Evolutionary conservation across 2,113 vertebrate species (phyloP), one percentile per base, ranked within the genome.

Genomic region (Lampris megalopsis): DNA sequence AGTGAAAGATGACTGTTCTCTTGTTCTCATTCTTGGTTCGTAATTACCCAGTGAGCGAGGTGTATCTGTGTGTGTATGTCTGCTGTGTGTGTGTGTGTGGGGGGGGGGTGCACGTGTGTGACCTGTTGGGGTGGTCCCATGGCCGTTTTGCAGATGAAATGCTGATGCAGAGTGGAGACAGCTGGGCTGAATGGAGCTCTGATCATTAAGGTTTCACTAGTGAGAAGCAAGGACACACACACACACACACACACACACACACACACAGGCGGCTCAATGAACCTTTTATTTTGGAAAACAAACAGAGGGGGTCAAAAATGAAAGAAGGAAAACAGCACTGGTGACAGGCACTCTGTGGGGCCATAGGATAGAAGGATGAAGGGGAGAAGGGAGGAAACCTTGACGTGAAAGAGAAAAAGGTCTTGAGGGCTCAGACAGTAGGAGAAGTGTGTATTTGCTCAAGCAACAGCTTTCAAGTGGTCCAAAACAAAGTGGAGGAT

Each of bases 81-180:
- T 68, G 40, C 37, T 70, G 42, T 70, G 7, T 58, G 54, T 47
- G 2, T 67, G 48, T 50, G 64, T 67, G 49, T 67, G 47, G 1
- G 9, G 10, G 43, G 66, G 24, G 49, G 54, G 65, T 66, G 76
- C 70, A 59, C 37, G 1, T 65, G 40, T 80, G 70, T 40, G 61
- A 77, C 75, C 81, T 81, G 63, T 81, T 82, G 84, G 81, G 90
- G 87, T 88, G 88, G 88, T 91, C 85, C 66, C 81, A 82, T 72
- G 75, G 78, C 63, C 72, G 83, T 65, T 82, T 79, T 80, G 83
- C 75, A 86, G 79, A 88, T 87, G 75, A 90, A 88, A 91, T 82
- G 89, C 90, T 89, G 88, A 86, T 86, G 72, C 81, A 91, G 87
- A 87, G 90, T 86, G 88, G 79, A 91, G 84, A 86, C 84, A 92